Percentiles rank a stretch among this genome's conserved stretches.
These are phyloP conservation scores for Drosophila kepulauana DNA, from an alignment of 1,140 invertebrate species.

Conservation along the genomic window DNA sequence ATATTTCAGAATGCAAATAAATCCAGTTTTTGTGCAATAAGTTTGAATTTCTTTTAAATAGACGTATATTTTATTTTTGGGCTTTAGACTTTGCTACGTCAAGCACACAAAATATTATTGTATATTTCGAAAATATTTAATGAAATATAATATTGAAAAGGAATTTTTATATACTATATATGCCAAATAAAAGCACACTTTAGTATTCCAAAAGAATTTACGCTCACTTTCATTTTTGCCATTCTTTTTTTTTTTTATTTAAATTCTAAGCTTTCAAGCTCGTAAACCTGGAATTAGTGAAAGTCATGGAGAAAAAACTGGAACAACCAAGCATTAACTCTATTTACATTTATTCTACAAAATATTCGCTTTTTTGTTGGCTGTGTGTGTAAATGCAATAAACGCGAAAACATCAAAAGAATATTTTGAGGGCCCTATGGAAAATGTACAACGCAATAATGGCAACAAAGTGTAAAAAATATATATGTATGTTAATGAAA, in stretches of 20 bases:
- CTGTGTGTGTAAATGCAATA: not conserved
- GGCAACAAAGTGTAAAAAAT: constrained; percentile 22
- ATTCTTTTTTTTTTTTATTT: no score
- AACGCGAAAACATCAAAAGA: constrained; percentile 3
- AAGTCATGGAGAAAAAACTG: constrained; percentile 9
- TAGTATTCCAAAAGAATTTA: not conserved
- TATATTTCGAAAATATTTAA: no score
- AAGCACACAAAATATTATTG: no score
- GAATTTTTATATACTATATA: no score
- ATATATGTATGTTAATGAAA: constrained; percentile 15
- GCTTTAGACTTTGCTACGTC: no score
- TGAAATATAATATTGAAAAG: no score
- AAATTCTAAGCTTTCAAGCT: constrained; percentile 10
- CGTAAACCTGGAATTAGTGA: constrained; percentile 17
- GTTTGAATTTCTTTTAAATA: no score
- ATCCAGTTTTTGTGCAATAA: no score
- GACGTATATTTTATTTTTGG: no score
- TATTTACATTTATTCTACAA: constrained; percentile 1
- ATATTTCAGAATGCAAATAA: no score
- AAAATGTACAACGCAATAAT: constrained; percentile 39
- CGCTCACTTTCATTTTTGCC: not conserved
- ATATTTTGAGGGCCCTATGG: constrained; percentile 12
- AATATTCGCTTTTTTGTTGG: not conserved
- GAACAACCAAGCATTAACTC: not conserved
- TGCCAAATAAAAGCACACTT: not conserved